phyloP scores from a whole-genome alignment of 2,113 vertebrate genomes.

The Protomyctophum bolini region DNA sequence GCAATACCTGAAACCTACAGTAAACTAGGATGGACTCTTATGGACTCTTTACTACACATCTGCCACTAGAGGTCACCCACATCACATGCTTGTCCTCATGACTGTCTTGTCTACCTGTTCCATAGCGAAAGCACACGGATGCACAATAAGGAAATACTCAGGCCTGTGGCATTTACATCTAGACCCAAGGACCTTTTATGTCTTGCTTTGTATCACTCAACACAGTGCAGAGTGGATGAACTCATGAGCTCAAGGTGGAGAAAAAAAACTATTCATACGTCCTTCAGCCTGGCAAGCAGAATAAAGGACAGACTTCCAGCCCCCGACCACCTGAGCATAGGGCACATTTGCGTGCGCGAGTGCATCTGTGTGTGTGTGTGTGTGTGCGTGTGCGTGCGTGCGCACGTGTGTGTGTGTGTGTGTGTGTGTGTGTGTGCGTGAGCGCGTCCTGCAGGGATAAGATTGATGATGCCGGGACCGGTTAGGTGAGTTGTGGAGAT shows the following conservation, averaged over 20 bases:
- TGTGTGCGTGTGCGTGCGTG: background rate
- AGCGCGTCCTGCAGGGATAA: constrained; percentile 55
- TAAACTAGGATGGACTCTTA: no score
- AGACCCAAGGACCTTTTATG: constrained; percentile 37
- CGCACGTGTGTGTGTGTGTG: constrained; percentile 19
- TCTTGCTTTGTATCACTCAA: constrained; percentile 36
- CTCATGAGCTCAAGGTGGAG: constrained; percentile 44
- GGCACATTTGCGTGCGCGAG: background rate
- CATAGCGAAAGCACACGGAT: background rate
- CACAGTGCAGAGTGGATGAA: constrained; percentile 29
- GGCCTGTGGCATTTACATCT: constrained; percentile 12
- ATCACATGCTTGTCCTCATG: constrained; percentile 3
- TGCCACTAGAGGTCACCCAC: constrained; percentile 63
- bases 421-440: constrained; percentile 34
- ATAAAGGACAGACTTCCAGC: constrained; percentile 59
- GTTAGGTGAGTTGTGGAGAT: constrained; percentile 71
- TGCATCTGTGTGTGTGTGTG: background rate
- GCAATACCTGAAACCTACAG: no score
- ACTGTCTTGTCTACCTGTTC: constrained; percentile 6
- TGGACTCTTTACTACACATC: no score
- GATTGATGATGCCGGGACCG: constrained; percentile 68
- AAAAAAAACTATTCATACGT: constrained; percentile 27
- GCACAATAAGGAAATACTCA: background rate
- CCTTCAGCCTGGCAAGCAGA: constrained; percentile 33
- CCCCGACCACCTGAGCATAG: constrained; percentile 48